Base-by-base conservation (phyloP, 1,140 invertebrate species). In the Leptopilina boulardi region DNA sequence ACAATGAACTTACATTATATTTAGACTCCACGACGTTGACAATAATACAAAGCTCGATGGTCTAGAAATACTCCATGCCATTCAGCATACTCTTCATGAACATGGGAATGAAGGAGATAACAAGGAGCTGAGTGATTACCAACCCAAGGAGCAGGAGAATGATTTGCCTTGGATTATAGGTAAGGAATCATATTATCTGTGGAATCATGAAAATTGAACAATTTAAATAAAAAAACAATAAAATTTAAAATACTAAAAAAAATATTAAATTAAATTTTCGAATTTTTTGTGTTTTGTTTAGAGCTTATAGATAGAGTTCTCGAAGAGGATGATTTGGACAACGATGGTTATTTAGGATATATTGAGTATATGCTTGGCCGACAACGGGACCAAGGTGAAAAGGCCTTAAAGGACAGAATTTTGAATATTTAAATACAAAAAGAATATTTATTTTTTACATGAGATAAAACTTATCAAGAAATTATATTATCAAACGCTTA, bases 301-400 rank as follows among this genome's bases (percentile, higher is more conserved):
- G 96, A 94, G 77, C 86, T 96, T 38, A 95, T 97, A 77, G 97
- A 98, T 83, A 92, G 93, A 83, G 95, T 97, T 2, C 85, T 98
- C 19, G 91, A 91, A 74, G 94, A 95, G 80, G 96, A 97, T 85
- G 97, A 98, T 87, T 86, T 93, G 9, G 93, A 98, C 86, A 92
- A 94, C 13, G 96, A 98, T 88, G 97, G 97, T 0, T 97, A 94
- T 84, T 89, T 98, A 42, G 96, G 93, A 76, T 98, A 97, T 86
- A 88, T 93, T 3, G 96, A 98, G 89, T 97, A 95, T 84, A 93
- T 94, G 0, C 78, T 92, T 3, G 93, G 93, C 23, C 91, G 93
- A 82, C 86, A 90, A 77, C 90, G 86, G 30, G 82, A 85, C n/a
- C 38, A 80, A 75, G 59, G 26, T 13, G 59, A 66, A 11, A n/a